Conservation (phyloP, 2,113 vertebrate genomes). For the Rhegmatorhina hoffmannsi region DNA sequence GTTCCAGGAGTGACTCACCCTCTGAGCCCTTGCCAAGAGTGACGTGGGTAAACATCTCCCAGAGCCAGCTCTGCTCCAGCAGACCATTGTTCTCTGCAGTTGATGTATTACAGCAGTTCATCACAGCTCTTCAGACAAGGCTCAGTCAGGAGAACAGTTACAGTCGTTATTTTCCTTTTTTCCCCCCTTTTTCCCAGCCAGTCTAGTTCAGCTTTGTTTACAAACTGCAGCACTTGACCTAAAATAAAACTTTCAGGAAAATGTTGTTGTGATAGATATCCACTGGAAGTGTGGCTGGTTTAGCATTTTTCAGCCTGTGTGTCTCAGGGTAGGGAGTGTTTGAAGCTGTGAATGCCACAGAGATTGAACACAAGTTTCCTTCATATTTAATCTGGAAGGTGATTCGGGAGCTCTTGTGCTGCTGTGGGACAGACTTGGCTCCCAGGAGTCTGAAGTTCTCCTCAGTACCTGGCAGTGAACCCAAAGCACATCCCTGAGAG, state of each 20-base stretch:
- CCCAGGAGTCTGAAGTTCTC: neutral
- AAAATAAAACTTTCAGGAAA: neutral
- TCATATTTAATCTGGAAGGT: neutral
- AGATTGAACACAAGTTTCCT: neutral
- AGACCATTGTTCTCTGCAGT: conserved; percentile 36
- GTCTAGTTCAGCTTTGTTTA: neutral
- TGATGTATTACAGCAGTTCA: conserved; percentile 32
- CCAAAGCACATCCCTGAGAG: neutral
- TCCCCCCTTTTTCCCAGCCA: neutral
- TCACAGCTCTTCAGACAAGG: conserved; percentile 7
- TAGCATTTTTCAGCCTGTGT: neutral
- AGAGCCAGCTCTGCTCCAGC: conserved; percentile 42
- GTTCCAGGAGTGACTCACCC: conserved; percentile 49
- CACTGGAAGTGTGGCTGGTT: neutral
- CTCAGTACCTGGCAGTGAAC: neutral
- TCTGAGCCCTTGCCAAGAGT: conserved; percentile 49
- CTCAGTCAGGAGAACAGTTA: neutral
- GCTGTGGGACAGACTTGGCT: neutral
- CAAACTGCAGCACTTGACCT: neutral
- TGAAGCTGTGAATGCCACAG: neutral
- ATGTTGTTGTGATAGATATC: neutral
- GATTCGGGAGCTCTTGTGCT: neutral
- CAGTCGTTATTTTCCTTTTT: neutral
- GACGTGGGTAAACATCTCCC: conserved; percentile 42
- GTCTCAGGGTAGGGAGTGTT: neutral